Conservation (phyloP, 2,113 vertebrate genomes). For the Pycnonotus jocosus region DNA sequence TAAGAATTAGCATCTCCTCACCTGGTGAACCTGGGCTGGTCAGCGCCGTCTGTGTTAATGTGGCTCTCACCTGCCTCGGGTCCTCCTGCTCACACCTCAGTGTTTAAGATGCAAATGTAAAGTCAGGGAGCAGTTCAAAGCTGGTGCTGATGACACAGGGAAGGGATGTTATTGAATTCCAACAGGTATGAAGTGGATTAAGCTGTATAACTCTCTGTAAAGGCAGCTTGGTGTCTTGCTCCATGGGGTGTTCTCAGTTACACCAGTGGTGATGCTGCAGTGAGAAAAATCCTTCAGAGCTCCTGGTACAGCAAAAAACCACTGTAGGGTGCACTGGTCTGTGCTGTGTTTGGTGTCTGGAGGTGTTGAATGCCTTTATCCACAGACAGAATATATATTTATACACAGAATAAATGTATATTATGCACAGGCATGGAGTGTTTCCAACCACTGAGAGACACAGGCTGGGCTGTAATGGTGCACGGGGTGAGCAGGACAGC, state of each 20-base stretch:
- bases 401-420: background rate
- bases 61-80: background rate
- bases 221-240: background rate
- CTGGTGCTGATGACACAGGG: background rate
- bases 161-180: background rate
- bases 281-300: background rate
- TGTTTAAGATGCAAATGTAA: background rate
- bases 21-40: background rate
- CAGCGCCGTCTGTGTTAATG: background rate
- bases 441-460: background rate
- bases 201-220: background rate
- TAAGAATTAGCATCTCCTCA: constrained; percentile 7
- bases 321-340: background rate
- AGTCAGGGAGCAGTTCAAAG: background rate
- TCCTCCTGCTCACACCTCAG: background rate
- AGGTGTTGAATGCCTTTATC: background rate
- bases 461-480: background rate
- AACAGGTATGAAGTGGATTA: background rate
- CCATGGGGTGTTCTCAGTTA: background rate
- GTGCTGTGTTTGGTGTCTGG: background rate
- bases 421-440: accelerated
- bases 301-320: background rate
- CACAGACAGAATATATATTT: background rate
- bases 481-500: background rate
- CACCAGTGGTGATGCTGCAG: background rate